Conservation (phyloP, 35 echinoderm and acorn worm species). For the Apostichopus californicus region DNA sequence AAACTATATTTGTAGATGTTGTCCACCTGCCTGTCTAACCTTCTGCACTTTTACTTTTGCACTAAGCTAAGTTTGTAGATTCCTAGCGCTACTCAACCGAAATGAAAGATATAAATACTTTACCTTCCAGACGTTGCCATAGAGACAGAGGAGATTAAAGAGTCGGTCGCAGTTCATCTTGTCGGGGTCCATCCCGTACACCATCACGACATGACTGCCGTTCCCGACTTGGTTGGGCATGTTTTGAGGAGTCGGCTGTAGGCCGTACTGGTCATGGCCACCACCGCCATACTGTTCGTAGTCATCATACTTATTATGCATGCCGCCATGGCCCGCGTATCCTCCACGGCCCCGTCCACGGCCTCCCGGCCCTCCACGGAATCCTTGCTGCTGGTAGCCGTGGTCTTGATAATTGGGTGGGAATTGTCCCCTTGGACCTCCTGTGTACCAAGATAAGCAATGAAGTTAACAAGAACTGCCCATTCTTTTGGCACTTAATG, state of each 20-base stretch:
- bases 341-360: slow-evolving; percentile 41
- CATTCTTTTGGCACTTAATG: too few relatives aligned
- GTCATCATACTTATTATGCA: slow-evolving; percentile 54
- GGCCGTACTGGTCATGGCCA: slow-evolving; percentile 69
- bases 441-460: not conserved
- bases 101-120: not conserved
- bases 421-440: slow-evolving; percentile 26
- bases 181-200: slow-evolving; percentile 86
- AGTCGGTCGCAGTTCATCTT: slow-evolving; percentile 99
- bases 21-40: too few relatives aligned
- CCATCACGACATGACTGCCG: slow-evolving; percentile 88
- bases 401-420: slow-evolving; percentile 12
- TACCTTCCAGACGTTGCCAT: slow-evolving; percentile 98
- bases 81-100: too few relatives aligned
- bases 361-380: slow-evolving; percentile 5
- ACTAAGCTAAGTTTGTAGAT: too few relatives aligned
- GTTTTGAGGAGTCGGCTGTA: slow-evolving; percentile 72
- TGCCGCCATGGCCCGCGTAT: slow-evolving; percentile 49
- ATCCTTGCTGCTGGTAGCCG: slow-evolving; percentile 42
- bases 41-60: too few relatives aligned
- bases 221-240: slow-evolving; percentile 61
- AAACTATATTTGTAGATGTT: too few relatives aligned
- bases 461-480: too few relatives aligned
- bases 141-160: slow-evolving; percentile 95
- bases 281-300: slow-evolving; percentile 52